phyloP scores from a whole-genome alignment of 2,888 invertebrate species.

The Monopis laevigella region DNA sequence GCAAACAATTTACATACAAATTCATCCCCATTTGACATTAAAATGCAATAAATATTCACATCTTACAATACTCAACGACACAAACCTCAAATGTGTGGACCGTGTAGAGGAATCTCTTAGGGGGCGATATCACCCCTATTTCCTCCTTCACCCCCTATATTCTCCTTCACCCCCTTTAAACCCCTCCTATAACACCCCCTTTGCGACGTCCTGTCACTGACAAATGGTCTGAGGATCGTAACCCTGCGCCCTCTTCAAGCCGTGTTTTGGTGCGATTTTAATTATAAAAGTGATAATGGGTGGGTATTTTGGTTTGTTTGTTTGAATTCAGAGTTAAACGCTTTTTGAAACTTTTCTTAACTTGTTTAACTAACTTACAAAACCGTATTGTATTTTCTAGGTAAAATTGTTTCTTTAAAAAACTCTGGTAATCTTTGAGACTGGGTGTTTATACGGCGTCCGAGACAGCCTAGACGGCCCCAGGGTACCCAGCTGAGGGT shows the following conservation, averaged over 20 bases:
- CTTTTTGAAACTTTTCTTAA: too few species aligned
- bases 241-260: constrained; percentile 6
- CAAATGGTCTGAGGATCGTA: constrained; percentile 57
- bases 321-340: too few species aligned
- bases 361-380: too few species aligned
- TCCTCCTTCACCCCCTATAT: constrained; percentile 4
- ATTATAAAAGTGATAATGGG: too few species aligned
- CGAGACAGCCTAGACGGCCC: too few species aligned
- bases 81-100: constrained; percentile 39
- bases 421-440: too few species aligned
- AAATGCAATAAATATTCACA: constrained; percentile 7
- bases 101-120: constrained; percentile 30
- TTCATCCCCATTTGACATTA: neutral
- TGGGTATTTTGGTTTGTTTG: too few species aligned
- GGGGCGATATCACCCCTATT: constrained; percentile 18
- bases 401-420: too few species aligned
- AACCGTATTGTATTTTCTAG: too few species aligned
- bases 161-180: neutral
- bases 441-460: too few species aligned
- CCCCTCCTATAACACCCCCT: constrained; percentile 16
- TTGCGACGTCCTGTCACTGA: constrained; percentile 62
- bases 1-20: too few species aligned
- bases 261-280: constrained; percentile 1
- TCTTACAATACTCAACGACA: constrained; percentile 22
- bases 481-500: too few species aligned